Evolutionary conservation across 1,140 invertebrate genomes (phyloP), one percentile per base, ranked within the genome.

Genomic region (Anoplolepis gracilipes): DNA sequence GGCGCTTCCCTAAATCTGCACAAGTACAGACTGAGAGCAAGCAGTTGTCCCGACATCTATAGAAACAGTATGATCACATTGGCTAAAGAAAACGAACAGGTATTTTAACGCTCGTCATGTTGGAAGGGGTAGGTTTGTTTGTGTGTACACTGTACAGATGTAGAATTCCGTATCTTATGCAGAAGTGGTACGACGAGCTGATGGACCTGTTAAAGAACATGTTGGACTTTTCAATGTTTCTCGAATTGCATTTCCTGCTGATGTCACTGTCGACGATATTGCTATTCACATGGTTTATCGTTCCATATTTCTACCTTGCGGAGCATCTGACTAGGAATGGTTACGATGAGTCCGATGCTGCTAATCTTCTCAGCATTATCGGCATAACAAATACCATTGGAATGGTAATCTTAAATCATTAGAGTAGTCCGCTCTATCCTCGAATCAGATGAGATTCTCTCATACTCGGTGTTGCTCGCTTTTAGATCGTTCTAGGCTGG

Each of bases 21-120:
- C 84, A 96, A 97, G 76, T 98, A 98, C 93, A 96, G 97, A 65
- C 94, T 98, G 78, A 96, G 98, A 64, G 98, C 98, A 10, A 98
- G 98, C 0, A 98, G 98, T 25, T 98, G 98, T 94, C 98, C 98
- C 0, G 97, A 98, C 94, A 98, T 99, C 91, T 98, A 98, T 92
- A 96, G 97, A 88, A 98, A 98, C 92, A 98, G 98, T 0, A 98
- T 98, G 97, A 97, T 97, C 11, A 98, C 98, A 0, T 96, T 98
- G 28, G 96, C 97, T 39, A 97, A 97, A 92, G 96, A 97, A 90
- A 96, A 97, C 92, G 96, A 97, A 94, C 97, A 97, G 95, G 96
- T 96, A 64, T 16, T 39, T 70, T 84, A n/a, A 30, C 25, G 13
- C 13, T 62, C 22, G 87, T 85, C 87, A 76, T 70, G 53, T 46